Percentiles rank a stretch among this genome's conserved stretches.
Evolutionary conservation across 2,113 vertebrate species (phyloP).

Genomic region (Pseudorasbora parva): DNA sequence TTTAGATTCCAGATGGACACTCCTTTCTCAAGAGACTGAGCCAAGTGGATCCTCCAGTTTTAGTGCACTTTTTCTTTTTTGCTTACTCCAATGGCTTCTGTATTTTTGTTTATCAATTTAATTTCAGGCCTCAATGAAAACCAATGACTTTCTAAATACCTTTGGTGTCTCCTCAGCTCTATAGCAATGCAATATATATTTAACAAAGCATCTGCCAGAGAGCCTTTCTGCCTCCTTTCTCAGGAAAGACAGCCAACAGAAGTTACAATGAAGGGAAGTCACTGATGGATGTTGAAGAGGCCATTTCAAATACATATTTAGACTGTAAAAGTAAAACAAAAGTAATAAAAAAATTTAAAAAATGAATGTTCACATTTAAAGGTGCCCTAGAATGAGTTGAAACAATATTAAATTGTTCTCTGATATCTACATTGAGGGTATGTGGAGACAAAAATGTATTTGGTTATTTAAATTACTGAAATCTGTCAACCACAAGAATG

Average conservation of each 20-base stretch:
- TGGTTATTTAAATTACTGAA: too few relatives aligned
- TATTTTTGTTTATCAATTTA: constrained; percentile 64
- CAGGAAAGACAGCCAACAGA: neutral
- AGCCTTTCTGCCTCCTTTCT: constrained; percentile 37
- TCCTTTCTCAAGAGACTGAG: constrained; percentile 38
- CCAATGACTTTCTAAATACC: constrained; percentile 59
- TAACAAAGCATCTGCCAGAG: constrained; percentile 56
- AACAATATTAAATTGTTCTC: too few relatives aligned
- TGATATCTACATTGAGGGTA: too few relatives aligned
- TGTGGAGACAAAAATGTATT: too few relatives aligned
- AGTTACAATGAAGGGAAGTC: neutral
- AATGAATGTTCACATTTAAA: too few relatives aligned
- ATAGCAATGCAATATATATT: constrained; percentile 50
- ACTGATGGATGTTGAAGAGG: constrained; percentile 12
- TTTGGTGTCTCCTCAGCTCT: constrained; percentile 52
- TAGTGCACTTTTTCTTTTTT: neutral
- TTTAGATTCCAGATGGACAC: constrained; percentile 21
- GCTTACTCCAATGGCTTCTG: constrained; percentile 36
- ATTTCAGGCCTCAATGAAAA: constrained; percentile 69
- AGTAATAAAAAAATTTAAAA: too few relatives aligned
- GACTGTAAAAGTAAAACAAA: too few relatives aligned
- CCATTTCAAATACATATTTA: neutral
- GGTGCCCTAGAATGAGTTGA: too few relatives aligned
- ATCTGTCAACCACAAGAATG: too few relatives aligned
- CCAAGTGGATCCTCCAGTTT: constrained; percentile 35